Conservation (phyloP, 2,797 vertebrate genomes). For the Sarcoramphus papa region DNA sequence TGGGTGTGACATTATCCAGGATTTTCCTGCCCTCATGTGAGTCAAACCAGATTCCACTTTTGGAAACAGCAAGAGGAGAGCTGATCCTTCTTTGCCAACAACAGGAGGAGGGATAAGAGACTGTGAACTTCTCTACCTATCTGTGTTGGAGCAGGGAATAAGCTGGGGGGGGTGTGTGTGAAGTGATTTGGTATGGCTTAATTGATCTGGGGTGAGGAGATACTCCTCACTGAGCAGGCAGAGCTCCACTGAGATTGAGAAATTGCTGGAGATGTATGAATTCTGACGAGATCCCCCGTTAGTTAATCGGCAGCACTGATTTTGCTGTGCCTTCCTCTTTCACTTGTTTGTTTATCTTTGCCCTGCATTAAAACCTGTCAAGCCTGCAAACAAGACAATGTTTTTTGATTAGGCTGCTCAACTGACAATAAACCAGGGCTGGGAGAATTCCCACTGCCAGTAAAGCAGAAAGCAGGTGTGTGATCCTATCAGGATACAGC, state of each 20-base stretch:
- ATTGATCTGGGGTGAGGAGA: slow-evolving; percentile 27
- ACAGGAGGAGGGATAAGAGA: not conserved
- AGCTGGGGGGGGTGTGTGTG: not conserved
- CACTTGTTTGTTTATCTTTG: slow-evolving; percentile 28
- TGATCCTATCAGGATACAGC: not conserved
- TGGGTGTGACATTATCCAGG: not conserved
- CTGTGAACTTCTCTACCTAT: not conserved
- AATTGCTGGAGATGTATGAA: slow-evolving; percentile 36
- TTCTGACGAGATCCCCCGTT: not conserved
- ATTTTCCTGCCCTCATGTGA: not conserved
- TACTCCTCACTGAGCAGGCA: not conserved
- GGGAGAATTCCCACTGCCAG: not conserved
- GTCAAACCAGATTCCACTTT: slow-evolving; percentile 26
- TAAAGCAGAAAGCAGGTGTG: not conserved
- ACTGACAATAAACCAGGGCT: not conserved
- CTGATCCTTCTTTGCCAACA: not conserved
- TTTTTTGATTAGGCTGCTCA: slow-evolving; percentile 14
- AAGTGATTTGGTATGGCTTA: not conserved
- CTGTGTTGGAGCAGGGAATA: not conserved
- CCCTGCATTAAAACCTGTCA: slow-evolving; percentile 36
- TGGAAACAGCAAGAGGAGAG: not conserved
- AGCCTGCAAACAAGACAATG: not conserved
- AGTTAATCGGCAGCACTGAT: not conserved
- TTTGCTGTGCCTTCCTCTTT: not conserved
- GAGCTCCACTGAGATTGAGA: slow-evolving; percentile 26